A percentile compares a stretch with the other conserved stretches of the same genome.
phyloP scores from a whole-genome alignment of 2,888 invertebrate species.

The Laothoe populi region DNA sequence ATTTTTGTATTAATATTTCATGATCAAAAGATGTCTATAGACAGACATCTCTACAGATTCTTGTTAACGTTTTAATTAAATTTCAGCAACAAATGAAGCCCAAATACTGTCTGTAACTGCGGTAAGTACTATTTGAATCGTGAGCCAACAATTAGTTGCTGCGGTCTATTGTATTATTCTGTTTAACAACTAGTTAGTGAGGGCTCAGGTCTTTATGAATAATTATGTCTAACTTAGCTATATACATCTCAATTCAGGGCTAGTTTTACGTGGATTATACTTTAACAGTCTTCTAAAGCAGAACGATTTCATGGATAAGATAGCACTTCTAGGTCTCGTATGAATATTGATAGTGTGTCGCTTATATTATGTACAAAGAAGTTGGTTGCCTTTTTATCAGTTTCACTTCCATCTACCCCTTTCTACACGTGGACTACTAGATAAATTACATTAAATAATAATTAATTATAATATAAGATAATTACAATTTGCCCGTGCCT shows the following conservation, averaged over 20 bases:
- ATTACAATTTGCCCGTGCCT: too few species aligned
- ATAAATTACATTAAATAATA: too few species aligned
- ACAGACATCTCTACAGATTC: background rate
- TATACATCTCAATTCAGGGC: background rate
- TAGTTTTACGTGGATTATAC: too few species aligned
- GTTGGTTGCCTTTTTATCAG: too few species aligned
- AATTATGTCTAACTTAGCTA: background rate
- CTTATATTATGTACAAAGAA: too few species aligned
- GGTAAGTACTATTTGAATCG: background rate
- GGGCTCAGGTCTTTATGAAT: background rate
- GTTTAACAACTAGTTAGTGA: background rate
- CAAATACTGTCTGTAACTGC: background rate
- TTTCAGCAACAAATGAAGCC: constrained; percentile 7
- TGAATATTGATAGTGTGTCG: too few species aligned
- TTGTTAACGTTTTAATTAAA: constrained; percentile 23
- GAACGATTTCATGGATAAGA: too few species aligned
- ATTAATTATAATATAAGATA: too few species aligned
- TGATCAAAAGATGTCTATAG: constrained; percentile 19
- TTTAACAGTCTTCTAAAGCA: too few species aligned
- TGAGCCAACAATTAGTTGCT: constrained; percentile 5
- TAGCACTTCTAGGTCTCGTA: too few species aligned
- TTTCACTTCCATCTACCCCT: too few species aligned
- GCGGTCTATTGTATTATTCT: background rate
- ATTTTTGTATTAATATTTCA: constrained; percentile 18
- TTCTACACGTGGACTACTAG: too few species aligned